phyloP scores from a whole-genome alignment of 2,113 vertebrate species.

The Tretioscincus oriximinensis region DNA sequence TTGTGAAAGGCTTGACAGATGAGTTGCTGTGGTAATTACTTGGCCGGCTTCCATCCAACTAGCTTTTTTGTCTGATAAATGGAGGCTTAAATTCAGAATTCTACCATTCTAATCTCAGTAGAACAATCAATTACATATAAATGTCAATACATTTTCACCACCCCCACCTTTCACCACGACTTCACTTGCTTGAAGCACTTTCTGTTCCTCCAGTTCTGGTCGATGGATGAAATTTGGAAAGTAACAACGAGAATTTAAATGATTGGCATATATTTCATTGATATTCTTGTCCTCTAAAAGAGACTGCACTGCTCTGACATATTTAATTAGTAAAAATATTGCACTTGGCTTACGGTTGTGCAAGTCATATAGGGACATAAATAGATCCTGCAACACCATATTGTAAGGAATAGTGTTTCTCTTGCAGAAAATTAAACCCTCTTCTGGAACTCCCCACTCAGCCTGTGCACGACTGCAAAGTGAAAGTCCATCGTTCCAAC shows the following conservation, averaged over 20 bases:
- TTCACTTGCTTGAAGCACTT: conserved; percentile 31
- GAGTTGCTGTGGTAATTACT: conserved; percentile 66
- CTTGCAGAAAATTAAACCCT: background rate
- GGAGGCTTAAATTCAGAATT: conserved; percentile 63
- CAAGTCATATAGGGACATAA: background rate
- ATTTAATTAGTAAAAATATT: background rate
- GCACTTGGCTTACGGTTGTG: background rate
- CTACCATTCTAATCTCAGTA: conserved; percentile 64
- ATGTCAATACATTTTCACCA: conserved; percentile 48
- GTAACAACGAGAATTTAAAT: conserved; percentile 40
- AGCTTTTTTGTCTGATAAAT: conserved; percentile 66
- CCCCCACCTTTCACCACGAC: conserved; percentile 7
- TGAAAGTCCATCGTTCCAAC: no score
- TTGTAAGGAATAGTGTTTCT: background rate
- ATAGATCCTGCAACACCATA: background rate
- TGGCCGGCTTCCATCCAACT: conserved; percentile 57
- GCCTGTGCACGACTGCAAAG: no score
- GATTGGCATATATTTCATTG: conserved; percentile 19
- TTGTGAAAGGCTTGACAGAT: conserved; percentile 66
- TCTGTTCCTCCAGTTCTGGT: conserved; percentile 47
- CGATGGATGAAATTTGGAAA: conserved; percentile 14
- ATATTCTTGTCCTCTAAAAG: conserved; percentile 9
- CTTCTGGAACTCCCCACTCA: background rate
- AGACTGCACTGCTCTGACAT: background rate
- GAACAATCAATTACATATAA: conserved; percentile 62